Base-by-base conservation (phyloP, 2,113 vertebrate species). In the Thomomys bottae region DNA sequence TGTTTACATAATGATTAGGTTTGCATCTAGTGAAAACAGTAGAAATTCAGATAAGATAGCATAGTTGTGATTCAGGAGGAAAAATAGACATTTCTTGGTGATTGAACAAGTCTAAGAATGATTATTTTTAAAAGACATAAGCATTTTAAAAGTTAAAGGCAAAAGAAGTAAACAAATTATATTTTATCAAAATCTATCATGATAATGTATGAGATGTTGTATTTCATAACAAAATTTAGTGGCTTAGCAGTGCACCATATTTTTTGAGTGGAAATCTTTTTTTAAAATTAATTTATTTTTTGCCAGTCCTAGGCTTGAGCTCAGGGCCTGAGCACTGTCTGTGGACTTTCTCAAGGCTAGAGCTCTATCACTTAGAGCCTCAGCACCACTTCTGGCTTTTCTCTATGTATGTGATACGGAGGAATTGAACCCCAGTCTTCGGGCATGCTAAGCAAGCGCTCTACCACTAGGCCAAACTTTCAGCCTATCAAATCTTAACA, bases 81-180 rank as follows among this genome's bases (percentile, higher is more conserved):
- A 32, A 87, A 87, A 54, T 20, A 72, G 20, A 10, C 6, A 78
- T 92, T 92, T 84, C 8, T 14, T 75, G 21, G 59, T 86, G 40
- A 86, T 79, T 89, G 84, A 89, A 75, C 54, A 92, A 78, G 30
- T 40, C 59, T 83, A 79, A 83, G 20, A 63, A 42, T 82, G 82
- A 64, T 86, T 92, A 54, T 54, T 54, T 54, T 23, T 88, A 91
- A 90, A 68, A 28, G 54, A 34, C 82, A 85, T 21, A 66, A 76
- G 61, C 89, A 73, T 68, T 84, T 68, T 89, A 26, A 49, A 49
- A 82, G n/a, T 81, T 10, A 36, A 87, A 73, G 23, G 87, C 70
- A 87, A 5, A 61, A 36, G 68, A 61, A 36, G 68, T 88, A 66
- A 81, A n/a, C 17, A 78, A 66, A 90, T 77, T 38, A 6, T 49